Base-by-base conservation (phyloP, 2,888 invertebrate genomes). In the Sphaerophoria rueppellii region DNA sequence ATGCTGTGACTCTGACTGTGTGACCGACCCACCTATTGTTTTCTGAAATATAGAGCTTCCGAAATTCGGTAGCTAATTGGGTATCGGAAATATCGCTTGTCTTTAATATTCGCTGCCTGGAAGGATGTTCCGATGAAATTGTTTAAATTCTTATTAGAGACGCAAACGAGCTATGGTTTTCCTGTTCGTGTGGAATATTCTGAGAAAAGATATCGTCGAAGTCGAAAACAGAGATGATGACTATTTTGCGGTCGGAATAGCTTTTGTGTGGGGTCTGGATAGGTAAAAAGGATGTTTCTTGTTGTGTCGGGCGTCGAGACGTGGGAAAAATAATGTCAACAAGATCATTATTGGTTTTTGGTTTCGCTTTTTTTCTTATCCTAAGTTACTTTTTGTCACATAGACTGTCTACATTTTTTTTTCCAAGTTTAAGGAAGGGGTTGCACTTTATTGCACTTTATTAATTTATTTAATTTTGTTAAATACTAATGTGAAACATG, bases 41-140 rank as follows among this genome's bases (percentile, higher is more conserved):
- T 79, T 74, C 50, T 71, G 14, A 4, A 80, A 80, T 24, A 72
- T 61, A 57, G 35, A 72, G 72, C 85, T 85, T 70, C 85, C 58
- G 76, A 85, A 85, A 76, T 81, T 61, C 85, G 58, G 85, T 85
- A 85, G 85, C 85, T 85, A 85, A 85, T 85, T 85, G 85, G 82
- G 46, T 57, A 50, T 57, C 16, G 43, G 46, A 61, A 69, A 69
- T 55, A 67, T 55, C 40, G 48, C 24, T 24, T 24, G 48, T 7
- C 55, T 71, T 72, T 76, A 57, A 57, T 54, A 54, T 76, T 65
- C 14, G 37, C 24, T 24, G 35, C 54, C 6, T 16, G 50, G 37
- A 65, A 77, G 77, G 83, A 79, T 79, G 70, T 72, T 48, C 46
- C 50, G 37, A 37, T 16, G 55, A 37, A 76, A 80, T 81, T 72